Percentiles rank a stretch among this genome's conserved stretches.
Evolutionary conservation across 2,113 vertebrate species (phyloP).

Genomic region (Xiphophorus hellerii): DNA sequence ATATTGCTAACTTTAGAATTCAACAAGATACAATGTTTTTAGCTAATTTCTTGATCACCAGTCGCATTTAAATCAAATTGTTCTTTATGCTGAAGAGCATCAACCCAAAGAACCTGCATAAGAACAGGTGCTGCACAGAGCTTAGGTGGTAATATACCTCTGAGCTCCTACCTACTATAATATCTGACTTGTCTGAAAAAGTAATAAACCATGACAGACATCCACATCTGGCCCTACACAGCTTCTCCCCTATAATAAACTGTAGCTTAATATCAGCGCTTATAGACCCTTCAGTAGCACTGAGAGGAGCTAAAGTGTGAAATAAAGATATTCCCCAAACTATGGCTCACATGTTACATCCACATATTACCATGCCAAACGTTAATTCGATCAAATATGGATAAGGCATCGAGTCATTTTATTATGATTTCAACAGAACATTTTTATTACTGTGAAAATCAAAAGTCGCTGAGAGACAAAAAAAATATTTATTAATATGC

Average conservation of each 20-base stretch:
- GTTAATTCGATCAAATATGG: conserved; percentile 73
- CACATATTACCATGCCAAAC: conserved; percentile 71
- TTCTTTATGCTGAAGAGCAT: conserved; percentile 1
- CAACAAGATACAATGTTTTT: not conserved
- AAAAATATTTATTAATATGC: conserved; percentile 67
- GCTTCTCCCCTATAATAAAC: conserved; percentile 36
- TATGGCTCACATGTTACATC: conserved; percentile 55
- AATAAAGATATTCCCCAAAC: conserved; percentile 60
- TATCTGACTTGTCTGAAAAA: conserved; percentile 17
- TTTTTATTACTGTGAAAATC: conserved; percentile 77
- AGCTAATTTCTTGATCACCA: not conserved
- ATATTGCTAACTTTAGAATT: not conserved
- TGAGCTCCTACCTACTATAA: not conserved
- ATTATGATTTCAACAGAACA: conserved; percentile 57
- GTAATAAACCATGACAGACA: conserved; percentile 28
- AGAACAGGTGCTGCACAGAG: conserved; percentile 1
- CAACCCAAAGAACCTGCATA: not conserved
- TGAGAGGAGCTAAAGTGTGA: conserved; percentile 45
- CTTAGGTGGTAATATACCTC: not conserved
- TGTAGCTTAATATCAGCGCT: conserved; percentile 38
- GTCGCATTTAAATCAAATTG: conserved; percentile 15
- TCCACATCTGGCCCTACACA: conserved; percentile 24
- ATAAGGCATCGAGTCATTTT: conserved; percentile 35
- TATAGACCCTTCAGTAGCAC: conserved; percentile 31
- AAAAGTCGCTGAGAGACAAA: conserved; percentile 67